Base-by-base conservation (phyloP, 2,888 invertebrate species). In the Mesoligia furuncula region DNA sequence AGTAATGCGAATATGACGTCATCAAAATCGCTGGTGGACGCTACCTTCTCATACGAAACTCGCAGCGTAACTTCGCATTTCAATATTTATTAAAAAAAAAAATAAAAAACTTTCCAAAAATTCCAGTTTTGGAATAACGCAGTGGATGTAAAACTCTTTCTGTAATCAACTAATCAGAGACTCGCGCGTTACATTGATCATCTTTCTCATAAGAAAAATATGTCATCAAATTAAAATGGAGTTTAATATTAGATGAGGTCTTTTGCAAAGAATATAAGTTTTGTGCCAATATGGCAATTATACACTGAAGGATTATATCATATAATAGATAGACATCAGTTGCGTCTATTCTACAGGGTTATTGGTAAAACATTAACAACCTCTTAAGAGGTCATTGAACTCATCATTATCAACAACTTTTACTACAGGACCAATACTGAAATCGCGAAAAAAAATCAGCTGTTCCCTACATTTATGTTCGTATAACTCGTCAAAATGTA, bases 91-190 rank as follows among this genome's bases (percentile, higher is more conserved):
- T 15, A 13, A 42, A 27, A 39, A 8, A 45, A 27, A 4, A 31
- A 39, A 42, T 20, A 66, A 45, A 15, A 54, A 27, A 9, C 4
- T 17, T 48, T 57, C 2, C 7, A 31, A 13, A 27, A 61, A 59
- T 62, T n/a, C 61, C 42, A 59, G 57, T 75, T 57, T 48, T n/a
- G 11, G 7, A 57, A 73, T 65, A 27, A 81, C 57, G 24, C 36
- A 45, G 24, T 62, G 45, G 36, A 39, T 57, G 7, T 73, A n/a
- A 72, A 81, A 81, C 81, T 24, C 45, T 65, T 75, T 75, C 15
- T 75, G 13, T 54, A 48, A 70, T 31, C 31, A 31, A 31, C 31
- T 31, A 31, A 31, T 54, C 24, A 45, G n/a, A 31, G 45, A 64
- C 24, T 42, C 36, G 54, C 13, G 20, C 7, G 13, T 36, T 42